Conservation (phyloP, 1,140 invertebrate genomes). For the Mactra quadrangularis region DNA sequence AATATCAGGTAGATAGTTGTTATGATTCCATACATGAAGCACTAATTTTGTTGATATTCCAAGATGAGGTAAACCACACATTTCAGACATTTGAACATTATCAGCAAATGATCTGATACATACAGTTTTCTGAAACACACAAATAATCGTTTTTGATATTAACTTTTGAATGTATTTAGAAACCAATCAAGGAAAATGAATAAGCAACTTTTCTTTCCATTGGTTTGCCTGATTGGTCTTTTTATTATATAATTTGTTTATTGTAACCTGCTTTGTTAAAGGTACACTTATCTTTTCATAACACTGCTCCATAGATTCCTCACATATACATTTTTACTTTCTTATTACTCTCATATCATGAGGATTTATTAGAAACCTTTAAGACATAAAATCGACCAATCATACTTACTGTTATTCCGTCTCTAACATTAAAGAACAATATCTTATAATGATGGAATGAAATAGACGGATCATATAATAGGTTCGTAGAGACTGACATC, state of each 20-base stretch:
- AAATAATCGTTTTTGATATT: no score
- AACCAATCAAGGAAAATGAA: no score
- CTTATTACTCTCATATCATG: neutral
- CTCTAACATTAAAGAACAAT: no score
- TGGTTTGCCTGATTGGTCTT: neutral
- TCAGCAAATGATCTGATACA: conserved; percentile 48
- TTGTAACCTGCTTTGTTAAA: neutral
- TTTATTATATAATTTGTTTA: neutral
- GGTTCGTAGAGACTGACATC: no score
- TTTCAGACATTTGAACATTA: neutral
- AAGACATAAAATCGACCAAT: neutral
- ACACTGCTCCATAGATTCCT: neutral
- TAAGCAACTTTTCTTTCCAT: no score
- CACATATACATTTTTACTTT: neutral
- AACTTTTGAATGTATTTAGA: no score
- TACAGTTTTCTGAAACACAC: conserved; percentile 44
- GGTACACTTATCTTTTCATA: neutral
- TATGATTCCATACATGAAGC: conserved; percentile 57
- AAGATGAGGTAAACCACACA: conserved; percentile 62
- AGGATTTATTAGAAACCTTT: neutral
- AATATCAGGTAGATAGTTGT: conserved; percentile 44
- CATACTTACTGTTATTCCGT: no score
- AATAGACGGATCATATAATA: no score
- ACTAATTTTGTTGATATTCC: conserved; percentile 13
- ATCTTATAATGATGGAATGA: no score